Base-by-base conservation (phyloP, 2,113 vertebrate species). In the Hemichromis elongatus region DNA sequence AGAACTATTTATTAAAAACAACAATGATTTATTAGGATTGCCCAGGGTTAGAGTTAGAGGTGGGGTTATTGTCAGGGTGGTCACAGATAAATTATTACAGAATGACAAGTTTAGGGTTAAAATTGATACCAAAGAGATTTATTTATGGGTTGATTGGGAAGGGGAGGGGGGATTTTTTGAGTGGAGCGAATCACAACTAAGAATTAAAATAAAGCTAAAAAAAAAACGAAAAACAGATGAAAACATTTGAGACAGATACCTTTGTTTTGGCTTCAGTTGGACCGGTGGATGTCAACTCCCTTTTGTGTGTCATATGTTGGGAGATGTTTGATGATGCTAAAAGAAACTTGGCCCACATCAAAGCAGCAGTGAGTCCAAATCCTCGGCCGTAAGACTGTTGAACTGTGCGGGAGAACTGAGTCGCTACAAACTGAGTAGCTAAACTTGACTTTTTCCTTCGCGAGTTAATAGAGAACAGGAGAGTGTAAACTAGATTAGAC, bases 211-310 rank as follows among this genome's bases (percentile, higher is more conserved):
- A 16, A 47, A 45, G 2, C 6, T 37, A 1, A 37, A 9, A 0
- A 66, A 24, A 33, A 66, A n/a, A n/a, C n/a, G n/a, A n/a, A n/a
- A 45, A 26, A 14, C 21, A 45, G 40, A 0, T 70, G 66, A 70
- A 70, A 70, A 70, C 66, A 70, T 0, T 70, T 45, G 63, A 0
- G 5, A 45, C 37, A 40, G 0, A 13, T 45, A 1, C 66, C 0
- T 70, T 42, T 70, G 26, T 26, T 45, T 4, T 26, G 1, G 66
- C 66, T 70, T 70, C 26, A 45, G 1, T 21, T 70, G 66, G 40
- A 26, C 0, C 4, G 21, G 63, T n/a, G 63, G 0, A 1, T 16
- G 37, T 0, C 5, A 70, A 45, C 63, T 26, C 21, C 1, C 0
- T 13, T 26, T 42, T 70, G 63, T 70, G 63, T 70, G 63, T 70